Evolutionary conservation across 2,888 invertebrate genomes (phyloP), one percentile per base, ranked within the genome.

Genomic region (Eilema caniola): DNA sequence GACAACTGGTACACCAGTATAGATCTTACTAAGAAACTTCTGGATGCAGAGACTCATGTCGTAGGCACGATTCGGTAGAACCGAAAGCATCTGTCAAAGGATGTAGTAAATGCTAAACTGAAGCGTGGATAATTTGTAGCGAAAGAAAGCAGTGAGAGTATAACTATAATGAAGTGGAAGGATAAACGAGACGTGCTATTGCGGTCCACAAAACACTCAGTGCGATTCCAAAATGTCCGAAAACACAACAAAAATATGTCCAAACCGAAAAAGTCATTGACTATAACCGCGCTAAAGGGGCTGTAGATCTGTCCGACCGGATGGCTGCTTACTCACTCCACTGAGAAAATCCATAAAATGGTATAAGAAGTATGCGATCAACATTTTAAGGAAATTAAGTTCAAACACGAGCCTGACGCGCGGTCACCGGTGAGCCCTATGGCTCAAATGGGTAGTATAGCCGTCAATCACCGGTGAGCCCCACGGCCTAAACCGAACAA

Each of bases 401-500:
- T 75, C 66, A 67, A 75, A 72, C 71, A 73, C 53, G 62, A 66
- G 69, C 24, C 69, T 64, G 66, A 67, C 72, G 70, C 67, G 63
- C 70, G 72, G 71, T 61, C 71, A 74, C 66, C 74, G 67, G 73
- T 75, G 75, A 73, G 68, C 72, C 75, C 75, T 69, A 75, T 66
- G 73, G 75, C 72, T 70, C 67, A 65, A 72, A 72, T 69, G 69
- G 68, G 53, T 53, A n/a, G 53, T 53, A 53, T 53, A 53, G 53
- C 53, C 53, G 53, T 53, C 53, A 61, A 47, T 67, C 61, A 47
- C 41, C n/a, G 53, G n/a, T 53, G 53, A 53, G 61, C 61, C 61
- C 61, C 61, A 61, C 28, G 28, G 61, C 61, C 61, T 31, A 5
- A 61, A 61, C 61, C 16, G 61, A 61, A 61, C 31, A 61, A 61